Base-by-base conservation (phyloP, 1,140 invertebrate species). In the Acromyrmex echinatior region DNA sequence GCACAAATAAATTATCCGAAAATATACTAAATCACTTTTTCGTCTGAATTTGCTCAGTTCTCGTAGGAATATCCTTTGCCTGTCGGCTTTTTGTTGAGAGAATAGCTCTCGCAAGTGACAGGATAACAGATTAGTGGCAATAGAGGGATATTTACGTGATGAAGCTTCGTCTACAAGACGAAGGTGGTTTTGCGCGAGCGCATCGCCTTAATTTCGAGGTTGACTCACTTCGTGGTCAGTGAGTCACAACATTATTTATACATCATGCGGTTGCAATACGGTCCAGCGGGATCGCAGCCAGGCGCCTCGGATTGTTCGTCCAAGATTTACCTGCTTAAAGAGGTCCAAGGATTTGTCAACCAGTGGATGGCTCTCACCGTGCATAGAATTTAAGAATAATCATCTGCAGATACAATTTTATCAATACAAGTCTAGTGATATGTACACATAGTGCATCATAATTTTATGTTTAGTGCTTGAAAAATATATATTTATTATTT, bases 241-340 rank as follows among this genome's bases (percentile, higher is more conserved):
- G 93, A 93, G 78, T 93, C 93, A 93, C 76, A 65, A 76, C 66
- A 92, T 91, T 92, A 93, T 93, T 92, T 93, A 93, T 93, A 92
- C 86, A 86, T 58, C 60, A 63, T 74, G 58, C 70, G 51, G 25
- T 70, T 56, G 49, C 81, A 86, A 62, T 49, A 73, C 58, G 49
- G 65, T 88, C 66, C 71, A 60, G 49, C 73, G 73, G 68, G 6
- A 56, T 60, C 63, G 56, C 65, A 53, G 66, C 65, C 74, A 86
- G 51, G 58, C 74, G 31, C 35, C 73, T n/a, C 6, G 18, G 31
- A 78, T 74, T 51, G 56, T 66, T 60, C 86, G 14, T 25, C 31
- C 53, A 51, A 68, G 60, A 60, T 62, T 60, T 25, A 65, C 16
- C 53, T 49, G 49, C 1, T 39, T 49, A 51, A 88, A 45, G 35